These are phyloP conservation scores for Grammomys surdaster DNA, from an alignment of 2,113 vertebrate species.

Conservation along the genomic window DNA sequence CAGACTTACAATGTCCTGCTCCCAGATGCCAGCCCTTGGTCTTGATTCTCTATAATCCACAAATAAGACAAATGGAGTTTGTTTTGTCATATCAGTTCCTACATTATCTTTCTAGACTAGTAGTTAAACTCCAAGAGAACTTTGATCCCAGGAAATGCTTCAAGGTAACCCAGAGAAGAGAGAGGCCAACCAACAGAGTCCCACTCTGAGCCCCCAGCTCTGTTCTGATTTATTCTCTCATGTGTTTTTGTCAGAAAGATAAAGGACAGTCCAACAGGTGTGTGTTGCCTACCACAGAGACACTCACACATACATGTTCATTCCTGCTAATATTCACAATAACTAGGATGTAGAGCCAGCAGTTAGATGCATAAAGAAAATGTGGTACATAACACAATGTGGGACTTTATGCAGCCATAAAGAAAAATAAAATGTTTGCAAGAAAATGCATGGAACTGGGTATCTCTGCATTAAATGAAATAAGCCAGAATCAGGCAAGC, in stretches of 20 bases:
- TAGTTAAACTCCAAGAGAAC: not conserved
- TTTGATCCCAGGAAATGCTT: not conserved
- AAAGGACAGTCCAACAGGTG: not conserved
- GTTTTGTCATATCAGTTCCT: not conserved
- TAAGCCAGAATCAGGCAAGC: not conserved
- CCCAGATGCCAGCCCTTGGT: fast-evolving
- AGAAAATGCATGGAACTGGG: not conserved
- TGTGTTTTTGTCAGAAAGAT: not conserved
- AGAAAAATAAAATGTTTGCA: not conserved
- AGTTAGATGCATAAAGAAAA: not conserved
- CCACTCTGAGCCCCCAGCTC: not conserved
- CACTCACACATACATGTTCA: not conserved
- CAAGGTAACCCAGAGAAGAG: not conserved
- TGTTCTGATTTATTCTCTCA: not conserved
- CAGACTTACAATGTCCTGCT: not conserved
- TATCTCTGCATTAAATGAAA: not conserved
- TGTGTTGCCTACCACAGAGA: not conserved
- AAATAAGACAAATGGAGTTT: not conserved
- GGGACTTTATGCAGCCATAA: not conserved
- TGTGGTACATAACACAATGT: not conserved
- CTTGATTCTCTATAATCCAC: not conserved
- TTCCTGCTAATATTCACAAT: not conserved
- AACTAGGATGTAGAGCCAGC: not conserved
- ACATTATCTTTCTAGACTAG: not conserved
- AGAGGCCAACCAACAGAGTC: not conserved